Evolutionary conservation across 2,113 vertebrate species (phyloP).

Genomic region (Lepus timidus): DNA sequence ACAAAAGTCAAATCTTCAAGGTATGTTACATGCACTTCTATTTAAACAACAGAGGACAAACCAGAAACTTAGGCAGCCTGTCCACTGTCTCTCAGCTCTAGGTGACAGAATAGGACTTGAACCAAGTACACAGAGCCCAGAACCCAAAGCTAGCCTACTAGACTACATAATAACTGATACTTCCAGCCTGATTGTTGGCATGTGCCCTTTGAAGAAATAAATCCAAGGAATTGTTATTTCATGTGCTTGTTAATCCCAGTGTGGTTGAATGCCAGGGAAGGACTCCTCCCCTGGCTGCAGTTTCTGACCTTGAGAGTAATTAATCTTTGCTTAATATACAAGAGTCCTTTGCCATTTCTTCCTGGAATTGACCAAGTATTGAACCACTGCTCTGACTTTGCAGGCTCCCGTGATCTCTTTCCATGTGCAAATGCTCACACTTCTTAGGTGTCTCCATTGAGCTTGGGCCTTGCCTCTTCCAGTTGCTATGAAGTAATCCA

Average conservation of each 20-base stretch:
- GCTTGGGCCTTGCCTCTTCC: neutral
- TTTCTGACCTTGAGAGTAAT: slow-evolving; percentile 12
- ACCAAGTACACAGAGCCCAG: neutral
- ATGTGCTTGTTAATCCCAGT: neutral
- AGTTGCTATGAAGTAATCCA: neutral
- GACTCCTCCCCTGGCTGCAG: neutral
- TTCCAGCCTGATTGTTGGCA: neutral
- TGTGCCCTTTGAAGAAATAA: slow-evolving; percentile 16
- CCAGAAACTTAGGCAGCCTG: neutral
- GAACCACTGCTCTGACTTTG: neutral
- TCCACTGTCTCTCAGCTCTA: neutral
- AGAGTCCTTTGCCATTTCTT: neutral
- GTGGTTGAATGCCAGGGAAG: neutral
- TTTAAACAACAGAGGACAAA: neutral
- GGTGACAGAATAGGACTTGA: neutral
- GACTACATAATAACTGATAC: neutral
- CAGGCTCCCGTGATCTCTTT: neutral
- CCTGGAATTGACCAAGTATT: neutral
- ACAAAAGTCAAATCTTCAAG: neutral
- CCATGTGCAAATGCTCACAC: fast-evolving
- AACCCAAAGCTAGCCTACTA: neutral
- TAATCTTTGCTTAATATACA: neutral
- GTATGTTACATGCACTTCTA: neutral
- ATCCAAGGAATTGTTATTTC: neutral
- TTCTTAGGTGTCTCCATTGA: neutral